Conservation (phyloP, 92 coral and sea anemone genomes). For the Montipora capitata region DNA sequence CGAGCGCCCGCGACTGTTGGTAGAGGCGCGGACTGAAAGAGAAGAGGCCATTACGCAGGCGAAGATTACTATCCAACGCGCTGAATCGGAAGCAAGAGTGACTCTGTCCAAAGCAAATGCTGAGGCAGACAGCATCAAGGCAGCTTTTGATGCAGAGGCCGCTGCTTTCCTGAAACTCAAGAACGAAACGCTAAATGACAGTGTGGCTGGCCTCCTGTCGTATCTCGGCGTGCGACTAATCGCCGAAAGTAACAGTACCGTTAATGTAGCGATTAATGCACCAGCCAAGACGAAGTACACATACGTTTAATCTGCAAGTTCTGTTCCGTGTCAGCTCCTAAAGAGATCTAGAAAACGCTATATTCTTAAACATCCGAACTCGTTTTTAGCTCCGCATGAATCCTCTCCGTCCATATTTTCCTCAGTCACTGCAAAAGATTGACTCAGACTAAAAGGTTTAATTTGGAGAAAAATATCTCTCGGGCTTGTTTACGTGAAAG, state of each 20-base stretch:
- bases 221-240: conserved; percentile 84
- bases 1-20: conserved; percentile 87
- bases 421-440: no score
- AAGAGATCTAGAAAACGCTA: no score
- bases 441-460: no score
- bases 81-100: conserved; percentile 83
- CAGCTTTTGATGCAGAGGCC: conserved; percentile 83
- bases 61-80: conserved; percentile 73
- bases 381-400: no score
- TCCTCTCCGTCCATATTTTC: no score
- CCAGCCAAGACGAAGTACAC: conserved; percentile 95
- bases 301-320: conserved; percentile 24
- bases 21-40: conserved; percentile 73
- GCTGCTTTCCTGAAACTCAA: conserved; percentile 67
- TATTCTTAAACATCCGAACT: no score
- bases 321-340: no score
- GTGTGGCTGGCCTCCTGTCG: conserved; percentile 86
- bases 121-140: conserved; percentile 71
- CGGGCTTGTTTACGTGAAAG: no score
- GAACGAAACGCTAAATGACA: conserved; percentile 59
- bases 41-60: conserved; percentile 87
- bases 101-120: conserved; percentile 77
- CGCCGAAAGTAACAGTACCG: conserved; percentile 77
- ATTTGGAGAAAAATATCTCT: no score
- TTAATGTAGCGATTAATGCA: conserved; percentile 86